These are phyloP conservation scores for Drosophila sturtevanti DNA, from an alignment of 1,140 invertebrate genomes.

Conservation along the genomic window DNA sequence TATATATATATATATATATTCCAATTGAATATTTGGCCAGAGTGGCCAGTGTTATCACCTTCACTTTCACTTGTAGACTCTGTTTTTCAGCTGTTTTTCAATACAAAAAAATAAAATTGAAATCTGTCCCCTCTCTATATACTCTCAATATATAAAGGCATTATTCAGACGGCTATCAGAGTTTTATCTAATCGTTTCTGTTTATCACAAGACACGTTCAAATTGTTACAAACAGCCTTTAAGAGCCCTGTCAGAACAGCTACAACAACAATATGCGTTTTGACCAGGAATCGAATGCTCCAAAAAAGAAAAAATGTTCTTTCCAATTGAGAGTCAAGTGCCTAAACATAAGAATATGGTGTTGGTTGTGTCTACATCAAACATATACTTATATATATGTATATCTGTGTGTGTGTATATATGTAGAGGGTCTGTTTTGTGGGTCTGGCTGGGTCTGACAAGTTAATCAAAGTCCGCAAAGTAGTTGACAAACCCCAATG, in stretches of 20 bases:
- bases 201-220: constrained; percentile 6
- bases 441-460: constrained; percentile 13
- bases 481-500: constrained; percentile 17
- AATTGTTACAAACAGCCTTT: constrained; percentile 9
- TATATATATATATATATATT: neutral
- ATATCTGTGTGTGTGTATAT: neutral
- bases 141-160: neutral
- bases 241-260: neutral
- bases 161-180: neutral
- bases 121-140: too few relatives aligned
- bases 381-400: neutral
- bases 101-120: too few relatives aligned
- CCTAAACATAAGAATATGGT: neutral
- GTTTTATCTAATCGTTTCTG: constrained; percentile 8
- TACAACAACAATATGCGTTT: neutral
- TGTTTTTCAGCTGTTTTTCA: constrained; percentile 1
- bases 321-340: constrained; percentile 5
- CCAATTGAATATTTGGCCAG: neutral
- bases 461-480: constrained; percentile 36
- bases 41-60: neutral
- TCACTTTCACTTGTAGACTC: neutral
- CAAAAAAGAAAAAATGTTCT: neutral
- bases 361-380: constrained; percentile 2
- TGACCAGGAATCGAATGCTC: neutral
- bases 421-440: neutral